phyloP scores from a whole-genome alignment of 2,797 vertebrate species.

The Melanotaenia nigrans region DNA sequence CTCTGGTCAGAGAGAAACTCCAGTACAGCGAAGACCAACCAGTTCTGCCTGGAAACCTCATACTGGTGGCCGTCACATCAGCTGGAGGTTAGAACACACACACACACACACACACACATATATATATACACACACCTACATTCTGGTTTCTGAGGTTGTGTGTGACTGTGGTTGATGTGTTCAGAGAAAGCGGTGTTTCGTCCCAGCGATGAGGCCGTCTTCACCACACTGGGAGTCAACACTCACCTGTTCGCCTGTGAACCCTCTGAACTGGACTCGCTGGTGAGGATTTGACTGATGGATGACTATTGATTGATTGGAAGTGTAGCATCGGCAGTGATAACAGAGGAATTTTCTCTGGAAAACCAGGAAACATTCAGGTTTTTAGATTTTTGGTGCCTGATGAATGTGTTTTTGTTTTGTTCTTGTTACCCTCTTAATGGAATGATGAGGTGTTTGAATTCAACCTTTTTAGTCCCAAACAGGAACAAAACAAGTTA shows the following conservation, averaged over 20 bases:
- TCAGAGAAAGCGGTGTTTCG: constrained; percentile 94
- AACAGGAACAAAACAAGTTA: no score
- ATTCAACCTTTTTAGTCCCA: no score
- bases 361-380: no score
- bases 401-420: no score
- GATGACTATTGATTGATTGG: no score
- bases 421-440: no score
- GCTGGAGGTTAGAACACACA: constrained; percentile 85
- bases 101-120: background rate
- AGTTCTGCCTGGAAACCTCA: constrained; percentile 86
- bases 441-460: no score
- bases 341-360: no score
- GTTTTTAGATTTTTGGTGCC: no score
- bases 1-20: constrained; percentile 92
- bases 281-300: constrained; percentile 83
- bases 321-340: no score
- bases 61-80: constrained; percentile 93
- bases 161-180: background rate
- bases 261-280: constrained; percentile 85
- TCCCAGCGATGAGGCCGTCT: constrained; percentile 94
- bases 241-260: constrained; percentile 96
- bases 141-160: no score
- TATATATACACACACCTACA: accelerated
- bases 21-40: constrained; percentile 95
- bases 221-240: constrained; percentile 96